A percentile compares a stretch with the other conserved stretches of the same genome.
Conservation (phyloP, 2,113 vertebrate species). For the Dipodomys spectabilis region DNA sequence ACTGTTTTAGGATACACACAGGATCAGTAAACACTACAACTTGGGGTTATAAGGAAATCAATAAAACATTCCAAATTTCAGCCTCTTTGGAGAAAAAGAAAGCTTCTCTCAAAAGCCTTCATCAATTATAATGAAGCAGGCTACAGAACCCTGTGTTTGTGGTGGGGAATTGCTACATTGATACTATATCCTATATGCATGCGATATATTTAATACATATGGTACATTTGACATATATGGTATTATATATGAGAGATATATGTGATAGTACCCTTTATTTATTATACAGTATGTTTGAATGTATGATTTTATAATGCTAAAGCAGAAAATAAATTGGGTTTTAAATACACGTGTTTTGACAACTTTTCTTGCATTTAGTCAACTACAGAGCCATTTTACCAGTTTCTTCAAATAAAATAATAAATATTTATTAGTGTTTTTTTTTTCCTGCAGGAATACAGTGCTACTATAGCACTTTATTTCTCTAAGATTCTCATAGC, state of each 20-base stretch:
- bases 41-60: not conserved
- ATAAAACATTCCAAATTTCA: not conserved
- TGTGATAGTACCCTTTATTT: not conserved
- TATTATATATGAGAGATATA: no score
- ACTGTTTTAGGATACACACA: not conserved
- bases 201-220: no score
- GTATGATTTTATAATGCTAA: constrained; percentile 11
- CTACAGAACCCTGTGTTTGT: not conserved
- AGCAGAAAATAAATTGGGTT: not conserved
- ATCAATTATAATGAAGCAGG: no score
- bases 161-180: not conserved
- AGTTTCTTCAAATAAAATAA: constrained; percentile 22
- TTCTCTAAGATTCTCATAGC: not conserved
- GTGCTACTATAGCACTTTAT: not conserved
- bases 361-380: not conserved
- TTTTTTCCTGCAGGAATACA: not conserved
- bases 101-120: no score
- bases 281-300: not conserved
- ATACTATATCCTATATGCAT: no score
- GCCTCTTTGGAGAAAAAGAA: not conserved
- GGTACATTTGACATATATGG: no score
- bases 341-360: not conserved
- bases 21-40: not conserved
- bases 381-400: not conserved
- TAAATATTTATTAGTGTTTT: not conserved